A percentile compares a stretch with the other conserved stretches of the same genome.
phyloP scores from a whole-genome alignment of 2,888 invertebrate species.

The Zaprionus bogoriensis region DNA sequence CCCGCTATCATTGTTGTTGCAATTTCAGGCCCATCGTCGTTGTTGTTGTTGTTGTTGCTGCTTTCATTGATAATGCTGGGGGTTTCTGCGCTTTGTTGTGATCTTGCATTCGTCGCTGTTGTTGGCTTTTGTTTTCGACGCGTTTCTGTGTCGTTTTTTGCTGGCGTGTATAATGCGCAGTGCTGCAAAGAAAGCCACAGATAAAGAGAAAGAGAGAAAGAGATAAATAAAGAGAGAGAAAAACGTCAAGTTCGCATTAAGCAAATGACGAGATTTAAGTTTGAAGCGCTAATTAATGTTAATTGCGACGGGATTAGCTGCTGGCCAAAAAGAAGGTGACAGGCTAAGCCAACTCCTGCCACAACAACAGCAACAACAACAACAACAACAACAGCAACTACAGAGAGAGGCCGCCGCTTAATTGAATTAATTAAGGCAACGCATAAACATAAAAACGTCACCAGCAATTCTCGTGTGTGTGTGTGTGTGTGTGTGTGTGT shows the following conservation, averaged over 20 bases:
- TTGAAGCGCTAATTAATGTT: slow-evolving; percentile 68
- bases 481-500: slow-evolving; percentile 15
- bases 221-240: slow-evolving; percentile 2
- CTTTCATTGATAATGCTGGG: slow-evolving; percentile 68
- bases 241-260: slow-evolving; percentile 50
- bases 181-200: slow-evolving; percentile 37
- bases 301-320: slow-evolving; percentile 60
- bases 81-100: slow-evolving; percentile 77
- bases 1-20: slow-evolving; percentile 24
- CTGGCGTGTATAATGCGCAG: slow-evolving; percentile 60
- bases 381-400: slow-evolving; percentile 4
- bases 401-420: slow-evolving; percentile 64
- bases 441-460: slow-evolving; percentile 73
- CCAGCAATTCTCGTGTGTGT: slow-evolving; percentile 51
- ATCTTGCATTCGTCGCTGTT: slow-evolving; percentile 62
- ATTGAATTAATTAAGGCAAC: slow-evolving; percentile 73
- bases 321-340: slow-evolving; percentile 53
- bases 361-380: slow-evolving; percentile 3
- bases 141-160: slow-evolving; percentile 46
- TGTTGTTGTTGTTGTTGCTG: slow-evolving; percentile 25
- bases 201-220: slow-evolving; percentile 4
- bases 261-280: slow-evolving; percentile 65
- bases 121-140: slow-evolving; percentile 10
- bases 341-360: slow-evolving; percentile 7
- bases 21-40: slow-evolving; percentile 28